Evolutionary conservation across 2,113 vertebrate species (phyloP).

Genomic region (Epinephelus lanceolatus): DNA sequence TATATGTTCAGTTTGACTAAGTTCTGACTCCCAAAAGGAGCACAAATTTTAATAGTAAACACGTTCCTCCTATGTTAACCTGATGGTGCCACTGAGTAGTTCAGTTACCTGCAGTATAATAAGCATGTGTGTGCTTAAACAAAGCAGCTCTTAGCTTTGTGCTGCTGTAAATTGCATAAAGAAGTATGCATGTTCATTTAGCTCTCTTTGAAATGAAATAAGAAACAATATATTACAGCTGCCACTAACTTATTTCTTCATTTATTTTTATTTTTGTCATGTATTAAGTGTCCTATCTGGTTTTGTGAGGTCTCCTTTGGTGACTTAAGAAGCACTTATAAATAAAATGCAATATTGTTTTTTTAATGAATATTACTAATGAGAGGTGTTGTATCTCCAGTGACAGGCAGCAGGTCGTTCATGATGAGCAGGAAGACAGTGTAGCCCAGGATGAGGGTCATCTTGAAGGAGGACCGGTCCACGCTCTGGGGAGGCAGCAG

Average conservation of each 20-base stretch:
- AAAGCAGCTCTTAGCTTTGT: neutral
- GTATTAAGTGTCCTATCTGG: too few species aligned
- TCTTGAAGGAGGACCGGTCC: slow-evolving; percentile 84
- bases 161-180: neutral
- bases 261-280: too few species aligned
- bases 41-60: neutral
- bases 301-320: too few species aligned
- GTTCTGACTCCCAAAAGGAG: too few species aligned
- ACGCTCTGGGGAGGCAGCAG: slow-evolving; percentile 79
- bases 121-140: neutral
- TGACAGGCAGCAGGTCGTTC: slow-evolving; percentile 84
- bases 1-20: too few species aligned
- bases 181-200: neutral
- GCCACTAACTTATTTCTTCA: neutral
- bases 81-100: neutral
- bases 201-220: neutral
- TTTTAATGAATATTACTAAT: slow-evolving; percentile 69
- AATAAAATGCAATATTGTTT: too few species aligned
- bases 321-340: too few species aligned
- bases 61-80: neutral
- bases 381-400: slow-evolving; percentile 74
- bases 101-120: neutral
- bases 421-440: slow-evolving; percentile 87
- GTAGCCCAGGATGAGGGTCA: slow-evolving; percentile 87
- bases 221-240: slow-evolving; percentile 22